These are phyloP conservation scores for Gallirallus australis DNA, from an alignment of 2,797 vertebrate species.

Conservation along the genomic window DNA sequence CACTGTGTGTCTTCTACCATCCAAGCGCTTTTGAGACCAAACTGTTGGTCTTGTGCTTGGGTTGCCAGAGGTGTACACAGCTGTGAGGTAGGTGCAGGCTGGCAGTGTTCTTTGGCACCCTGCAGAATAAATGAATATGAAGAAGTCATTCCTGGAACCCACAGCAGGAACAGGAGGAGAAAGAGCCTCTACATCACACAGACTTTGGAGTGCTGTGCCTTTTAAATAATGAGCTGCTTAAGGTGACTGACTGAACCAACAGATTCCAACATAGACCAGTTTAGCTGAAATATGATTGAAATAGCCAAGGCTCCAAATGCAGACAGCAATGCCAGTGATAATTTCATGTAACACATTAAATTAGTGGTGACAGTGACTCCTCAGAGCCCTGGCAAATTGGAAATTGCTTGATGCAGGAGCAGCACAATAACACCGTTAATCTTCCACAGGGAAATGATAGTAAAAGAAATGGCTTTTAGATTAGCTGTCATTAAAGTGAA, in stretches of 20 bases:
- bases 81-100: neutral
- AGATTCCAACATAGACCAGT: neutral
- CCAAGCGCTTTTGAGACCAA: neutral
- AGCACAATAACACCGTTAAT: conserved; percentile 2
- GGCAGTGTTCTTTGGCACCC: neutral
- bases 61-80: neutral
- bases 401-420: conserved; percentile 53
- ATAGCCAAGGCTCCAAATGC: neutral
- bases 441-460: neutral
- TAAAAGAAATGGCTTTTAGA: conserved; percentile 64
- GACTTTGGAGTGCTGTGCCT: neutral
- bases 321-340: conserved; percentile 5
- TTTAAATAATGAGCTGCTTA: neutral
- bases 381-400: conserved; percentile 41
- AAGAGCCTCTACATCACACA: neutral
- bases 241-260: neutral
- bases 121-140: neutral
- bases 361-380: conserved; percentile 29
- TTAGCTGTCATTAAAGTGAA: conserved; percentile 55
- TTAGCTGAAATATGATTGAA: neutral
- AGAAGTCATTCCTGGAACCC: neutral
- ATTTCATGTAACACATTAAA: conserved; percentile 21
- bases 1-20: neutral
- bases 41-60: neutral
- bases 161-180: neutral